Evolutionary conservation across 1,140 invertebrate species (phyloP).

Genomic region (Periplaneta americana): DNA sequence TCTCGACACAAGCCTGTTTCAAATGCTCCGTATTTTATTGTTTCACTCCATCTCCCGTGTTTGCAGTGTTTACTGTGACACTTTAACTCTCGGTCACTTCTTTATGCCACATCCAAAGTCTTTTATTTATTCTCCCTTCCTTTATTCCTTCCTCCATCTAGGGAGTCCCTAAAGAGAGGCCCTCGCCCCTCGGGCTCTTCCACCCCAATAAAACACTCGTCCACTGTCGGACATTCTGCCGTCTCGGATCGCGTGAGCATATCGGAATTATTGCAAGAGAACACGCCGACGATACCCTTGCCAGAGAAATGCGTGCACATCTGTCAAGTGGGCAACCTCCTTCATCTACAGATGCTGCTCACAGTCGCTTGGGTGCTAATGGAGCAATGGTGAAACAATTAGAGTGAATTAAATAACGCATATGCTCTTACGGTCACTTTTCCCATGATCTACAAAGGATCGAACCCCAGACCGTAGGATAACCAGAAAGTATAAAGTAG

Average conservation of each 20-base stretch:
- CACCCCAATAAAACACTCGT: background rate
- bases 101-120: background rate
- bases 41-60: background rate
- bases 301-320: too few relatives aligned
- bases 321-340: too few relatives aligned
- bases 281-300: too few relatives aligned
- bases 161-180: background rate
- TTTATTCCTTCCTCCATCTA: background rate
- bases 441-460: too few relatives aligned
- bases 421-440: too few relatives aligned
- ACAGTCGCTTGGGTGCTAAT: too few relatives aligned
- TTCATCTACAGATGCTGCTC: too few relatives aligned
- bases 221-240: background rate
- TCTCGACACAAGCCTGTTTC: background rate
- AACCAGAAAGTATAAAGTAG: too few relatives aligned
- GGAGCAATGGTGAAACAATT: too few relatives aligned
- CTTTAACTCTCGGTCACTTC: background rate
- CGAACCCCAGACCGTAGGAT: too few relatives aligned
- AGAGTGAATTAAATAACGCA: too few relatives aligned
- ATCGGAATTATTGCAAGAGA: too few relatives aligned
- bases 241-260: background rate
- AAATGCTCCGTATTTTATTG: background rate
- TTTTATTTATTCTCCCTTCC: background rate
- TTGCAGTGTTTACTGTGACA: background rate
- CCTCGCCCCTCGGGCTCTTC: background rate